These are phyloP conservation scores for Idaea dimidiata DNA, from an alignment of 2,888 invertebrate species.

Conservation along the genomic window DNA sequence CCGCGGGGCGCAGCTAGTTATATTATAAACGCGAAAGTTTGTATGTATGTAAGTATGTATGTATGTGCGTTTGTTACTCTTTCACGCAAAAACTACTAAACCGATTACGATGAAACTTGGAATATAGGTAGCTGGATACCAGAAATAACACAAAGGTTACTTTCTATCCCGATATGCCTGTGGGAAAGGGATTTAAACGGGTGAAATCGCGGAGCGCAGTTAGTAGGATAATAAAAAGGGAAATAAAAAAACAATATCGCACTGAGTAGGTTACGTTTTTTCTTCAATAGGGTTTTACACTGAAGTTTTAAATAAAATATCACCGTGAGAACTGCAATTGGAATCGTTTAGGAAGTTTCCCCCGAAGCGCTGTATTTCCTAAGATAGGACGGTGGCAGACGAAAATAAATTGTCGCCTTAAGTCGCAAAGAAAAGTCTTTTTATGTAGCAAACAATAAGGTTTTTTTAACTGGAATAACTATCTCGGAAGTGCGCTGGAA, in stretches of 20 bases:
- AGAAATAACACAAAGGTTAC: no score
- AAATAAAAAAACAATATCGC: not conserved
- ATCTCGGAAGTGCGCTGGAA: not conserved
- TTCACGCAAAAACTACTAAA: no score
- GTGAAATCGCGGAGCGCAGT: no score
- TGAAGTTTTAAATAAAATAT: constrained; percentile 15
- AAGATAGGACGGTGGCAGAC: constrained; percentile 33
- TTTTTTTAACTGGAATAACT: constrained; percentile 24
- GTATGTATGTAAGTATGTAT: no score
- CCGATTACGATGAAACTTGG: no score
- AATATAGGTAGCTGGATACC: no score
- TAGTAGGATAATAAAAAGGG: no score
- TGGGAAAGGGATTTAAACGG: no score
- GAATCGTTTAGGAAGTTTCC: constrained; percentile 16
- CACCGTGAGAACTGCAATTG: constrained; percentile 18
- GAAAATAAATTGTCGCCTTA: constrained; percentile 32
- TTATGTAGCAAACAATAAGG: constrained; percentile 29
- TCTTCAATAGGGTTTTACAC: constrained; percentile 8
- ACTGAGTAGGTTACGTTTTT: not conserved
- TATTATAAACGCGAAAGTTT: no score
- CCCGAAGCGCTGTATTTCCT: constrained; percentile 29
- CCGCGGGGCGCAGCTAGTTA: no score
- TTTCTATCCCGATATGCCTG: no score
- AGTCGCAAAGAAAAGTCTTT: constrained; percentile 22
- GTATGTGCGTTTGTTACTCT: no score